These are phyloP conservation scores for Tipula vernalis DNA, from an alignment of 2,888 invertebrate genomes.

Conservation along the genomic window DNA sequence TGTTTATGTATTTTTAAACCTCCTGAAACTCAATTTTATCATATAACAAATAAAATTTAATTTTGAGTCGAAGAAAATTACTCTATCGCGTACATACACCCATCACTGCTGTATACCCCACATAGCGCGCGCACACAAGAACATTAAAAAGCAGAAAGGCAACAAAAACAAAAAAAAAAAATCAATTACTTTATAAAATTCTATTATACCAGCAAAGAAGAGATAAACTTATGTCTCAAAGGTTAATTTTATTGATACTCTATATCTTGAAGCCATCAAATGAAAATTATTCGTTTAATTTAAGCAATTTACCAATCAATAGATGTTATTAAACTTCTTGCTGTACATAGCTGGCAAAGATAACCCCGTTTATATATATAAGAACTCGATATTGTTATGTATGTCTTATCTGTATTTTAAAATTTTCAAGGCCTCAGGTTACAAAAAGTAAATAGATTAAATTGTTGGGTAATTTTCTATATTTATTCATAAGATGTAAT, in stretches of 20 bases:
- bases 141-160: neutral
- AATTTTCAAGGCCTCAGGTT: neutral
- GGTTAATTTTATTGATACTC: conserved; percentile 4
- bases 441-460: neutral
- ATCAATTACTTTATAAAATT: neutral
- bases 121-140: neutral
- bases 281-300: conserved; percentile 4
- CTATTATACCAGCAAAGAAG: neutral
- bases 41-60: no score
- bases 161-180: neutral
- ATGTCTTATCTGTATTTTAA: neutral
- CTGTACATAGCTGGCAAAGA: neutral
- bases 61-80: neutral
- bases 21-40: no score
- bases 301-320: conserved; percentile 4
- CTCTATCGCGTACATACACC: neutral
- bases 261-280: neutral
- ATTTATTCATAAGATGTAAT: neutral
- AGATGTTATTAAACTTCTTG: neutral
- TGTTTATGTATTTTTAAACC: no score
- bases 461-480: conserved; percentile 4
- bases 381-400: neutral
- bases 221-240: neutral
- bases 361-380: neutral
- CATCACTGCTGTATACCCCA: neutral